These are phyloP conservation scores for Acanthurus lineatus DNA, from an alignment of 2,797 vertebrate genomes.

Conservation along the genomic window DNA sequence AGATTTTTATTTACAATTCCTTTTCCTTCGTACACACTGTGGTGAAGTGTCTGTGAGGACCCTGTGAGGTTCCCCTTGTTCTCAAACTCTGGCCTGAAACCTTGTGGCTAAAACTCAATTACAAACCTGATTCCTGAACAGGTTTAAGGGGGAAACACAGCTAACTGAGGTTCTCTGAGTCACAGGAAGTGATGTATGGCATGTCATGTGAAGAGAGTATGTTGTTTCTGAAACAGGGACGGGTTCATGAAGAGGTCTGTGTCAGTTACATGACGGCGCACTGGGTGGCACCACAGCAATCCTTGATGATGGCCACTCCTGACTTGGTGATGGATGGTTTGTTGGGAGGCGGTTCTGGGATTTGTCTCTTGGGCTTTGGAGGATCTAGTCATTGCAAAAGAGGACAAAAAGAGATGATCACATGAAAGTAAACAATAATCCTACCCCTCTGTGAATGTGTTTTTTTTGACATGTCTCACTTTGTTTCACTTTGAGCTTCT, in stretches of 20 bases:
- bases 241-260: slow-evolving; percentile 18
- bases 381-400: slow-evolving; percentile 81
- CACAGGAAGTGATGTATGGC: slow-evolving; percentile 49
- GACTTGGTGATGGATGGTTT: slow-evolving; percentile 95
- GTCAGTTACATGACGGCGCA: slow-evolving; percentile 92
- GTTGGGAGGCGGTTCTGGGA: slow-evolving; percentile 90
- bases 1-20: slow-evolving; percentile 32
- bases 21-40: neutral
- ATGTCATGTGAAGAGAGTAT: slow-evolving; percentile 36
- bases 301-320: slow-evolving; percentile 94
- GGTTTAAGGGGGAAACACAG: neutral
- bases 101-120: neutral
- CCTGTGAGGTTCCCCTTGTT: neutral
- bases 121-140: slow-evolving; percentile 31
- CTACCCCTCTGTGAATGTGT: neutral
- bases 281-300: slow-evolving; percentile 96
- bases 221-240: neutral
- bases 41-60: neutral
- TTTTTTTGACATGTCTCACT: slow-evolving; percentile 84
- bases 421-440: neutral
- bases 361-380: slow-evolving; percentile 89
- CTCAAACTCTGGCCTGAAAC: slow-evolving; percentile 7
- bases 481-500: slow-evolving; percentile 87
- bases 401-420: neutral
- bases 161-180: slow-evolving; percentile 54